phyloP scores from a whole-genome alignment of 2,113 vertebrate genomes.

The Pionites leucogaster region DNA sequence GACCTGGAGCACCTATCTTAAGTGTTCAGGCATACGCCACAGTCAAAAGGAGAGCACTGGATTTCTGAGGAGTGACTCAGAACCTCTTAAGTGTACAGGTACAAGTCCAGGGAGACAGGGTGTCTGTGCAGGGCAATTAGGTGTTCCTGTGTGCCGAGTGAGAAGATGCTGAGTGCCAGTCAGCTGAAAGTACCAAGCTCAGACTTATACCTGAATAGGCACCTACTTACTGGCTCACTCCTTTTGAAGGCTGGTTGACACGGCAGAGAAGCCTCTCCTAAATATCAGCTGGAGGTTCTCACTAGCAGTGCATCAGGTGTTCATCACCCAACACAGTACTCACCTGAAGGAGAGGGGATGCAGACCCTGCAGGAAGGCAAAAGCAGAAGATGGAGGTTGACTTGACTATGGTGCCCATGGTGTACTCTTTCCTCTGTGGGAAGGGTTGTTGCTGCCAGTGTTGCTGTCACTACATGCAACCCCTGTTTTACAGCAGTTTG shows the following conservation, averaged over 20 bases:
- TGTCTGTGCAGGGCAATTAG: not conserved
- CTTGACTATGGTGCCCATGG: accelerated
- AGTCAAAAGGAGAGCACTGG: not conserved
- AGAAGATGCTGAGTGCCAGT: not conserved
- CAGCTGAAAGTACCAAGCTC: not conserved
- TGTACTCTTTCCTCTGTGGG: not conserved
- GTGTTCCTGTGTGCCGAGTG: accelerated
- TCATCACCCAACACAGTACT: not conserved
- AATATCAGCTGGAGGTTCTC: not conserved
- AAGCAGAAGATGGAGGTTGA: not conserved
- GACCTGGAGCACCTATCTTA: not conserved
- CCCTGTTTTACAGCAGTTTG: not conserved
- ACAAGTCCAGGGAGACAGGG: not conserved
- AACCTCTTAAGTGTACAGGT: not conserved
- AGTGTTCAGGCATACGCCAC: not conserved
- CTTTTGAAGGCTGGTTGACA: not conserved
- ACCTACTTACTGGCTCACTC: not conserved
- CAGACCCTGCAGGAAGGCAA: not conserved
- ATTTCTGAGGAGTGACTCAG: conserved; percentile 16
- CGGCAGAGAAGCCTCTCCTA: not conserved
- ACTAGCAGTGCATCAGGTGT: not conserved
- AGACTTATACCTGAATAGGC: not conserved
- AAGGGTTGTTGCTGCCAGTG: not conserved
- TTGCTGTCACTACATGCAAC: not conserved
- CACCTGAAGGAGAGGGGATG: not conserved